phyloP scores from a whole-genome alignment of 2,888 invertebrate species.

The Morpho deidamia region DNA sequence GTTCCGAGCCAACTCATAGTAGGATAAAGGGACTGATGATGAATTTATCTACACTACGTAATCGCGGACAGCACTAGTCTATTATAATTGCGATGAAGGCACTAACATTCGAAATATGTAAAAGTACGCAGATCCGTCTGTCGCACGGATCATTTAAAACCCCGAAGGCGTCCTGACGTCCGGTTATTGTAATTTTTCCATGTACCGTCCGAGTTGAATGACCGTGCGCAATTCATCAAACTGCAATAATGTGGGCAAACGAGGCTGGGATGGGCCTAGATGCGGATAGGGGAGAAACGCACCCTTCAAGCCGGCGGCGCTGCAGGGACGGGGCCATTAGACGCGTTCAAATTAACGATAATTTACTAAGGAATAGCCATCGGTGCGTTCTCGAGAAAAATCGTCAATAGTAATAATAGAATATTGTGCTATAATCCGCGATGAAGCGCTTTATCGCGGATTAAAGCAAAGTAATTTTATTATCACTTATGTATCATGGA shows the following conservation, averaged over 20 bases:
- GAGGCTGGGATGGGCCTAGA: slow-evolving; percentile 34
- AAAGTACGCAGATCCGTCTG: slow-evolving; percentile 3
- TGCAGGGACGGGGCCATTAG: slow-evolving; percentile 21
- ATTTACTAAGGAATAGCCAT: too few relatives aligned
- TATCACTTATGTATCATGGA: too few relatives aligned
- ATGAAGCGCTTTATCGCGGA: too few relatives aligned
- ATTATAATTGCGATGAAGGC: too few relatives aligned
- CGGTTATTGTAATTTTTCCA: slow-evolving; percentile 30
- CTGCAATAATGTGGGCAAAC: slow-evolving; percentile 65
- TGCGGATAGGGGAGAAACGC: slow-evolving; percentile 45
- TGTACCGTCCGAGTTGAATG: slow-evolving; percentile 49
- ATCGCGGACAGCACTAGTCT: too few relatives aligned
- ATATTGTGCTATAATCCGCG: too few relatives aligned
- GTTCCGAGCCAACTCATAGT: too few relatives aligned
- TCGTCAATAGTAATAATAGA: too few relatives aligned
- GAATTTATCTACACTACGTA: too few relatives aligned
- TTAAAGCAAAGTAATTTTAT: too few relatives aligned
- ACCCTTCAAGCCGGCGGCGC: slow-evolving; percentile 43
- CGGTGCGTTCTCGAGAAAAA: too few relatives aligned
- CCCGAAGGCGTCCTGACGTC: slow-evolving; percentile 20
- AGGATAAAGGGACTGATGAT: too few relatives aligned
- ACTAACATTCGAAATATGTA: background rate
- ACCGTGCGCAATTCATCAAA: slow-evolving; percentile 66
- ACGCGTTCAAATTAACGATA: background rate
- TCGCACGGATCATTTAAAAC: slow-evolving; percentile 20